Base-by-base conservation (phyloP, 2,888 invertebrate species). In the Philhelius pedissequus region DNA sequence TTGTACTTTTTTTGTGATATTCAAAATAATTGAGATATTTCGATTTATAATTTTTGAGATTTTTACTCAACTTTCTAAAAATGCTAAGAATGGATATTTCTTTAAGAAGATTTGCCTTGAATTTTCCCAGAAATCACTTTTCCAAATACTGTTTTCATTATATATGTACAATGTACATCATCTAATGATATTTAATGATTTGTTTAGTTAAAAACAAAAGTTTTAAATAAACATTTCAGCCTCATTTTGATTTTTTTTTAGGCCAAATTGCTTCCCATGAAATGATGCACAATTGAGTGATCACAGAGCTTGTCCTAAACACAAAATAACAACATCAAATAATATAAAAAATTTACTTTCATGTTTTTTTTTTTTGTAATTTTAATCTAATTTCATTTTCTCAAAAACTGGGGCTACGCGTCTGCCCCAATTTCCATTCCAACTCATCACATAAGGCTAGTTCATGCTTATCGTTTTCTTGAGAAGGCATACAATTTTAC, bases 401-500 rank as follows among this genome's bases (percentile, higher is more conserved):
- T 22, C 1, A 32, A 48, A 38, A 78, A 58, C 58, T 66, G 48
- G 56, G 71, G 22, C 56, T 25, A 3, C 25, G 30, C 25, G 30
- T 40, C 43, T 60, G 79, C 66, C 60, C 68, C 73, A 68, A 68
- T 73, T 79, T 73, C 22, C 50, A 58, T 71, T 40, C 48, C 38
- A 48, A 56, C 50, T 48, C 71, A 58, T 50, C 79, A 52, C 66
- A 38, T 4, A 27, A 38, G 4, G 50, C 71, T 43, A 40, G 66
- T 66, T 60, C 25, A 52, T 79, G 79, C 73, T 79, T 79, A 79
- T 79, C 73, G 32, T 52, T 52, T 43, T 66, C 43, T 43, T 45
- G 50, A 58, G 45, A 40, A 22, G 22, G 32, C 38, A 32, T 18
- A 27, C 20, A n/a, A 18, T 18, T 43, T 8, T 8, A 30, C 32